Evolutionary conservation across 2,113 vertebrate species (phyloP).

Genomic region (Phocoena phocoena): DNA sequence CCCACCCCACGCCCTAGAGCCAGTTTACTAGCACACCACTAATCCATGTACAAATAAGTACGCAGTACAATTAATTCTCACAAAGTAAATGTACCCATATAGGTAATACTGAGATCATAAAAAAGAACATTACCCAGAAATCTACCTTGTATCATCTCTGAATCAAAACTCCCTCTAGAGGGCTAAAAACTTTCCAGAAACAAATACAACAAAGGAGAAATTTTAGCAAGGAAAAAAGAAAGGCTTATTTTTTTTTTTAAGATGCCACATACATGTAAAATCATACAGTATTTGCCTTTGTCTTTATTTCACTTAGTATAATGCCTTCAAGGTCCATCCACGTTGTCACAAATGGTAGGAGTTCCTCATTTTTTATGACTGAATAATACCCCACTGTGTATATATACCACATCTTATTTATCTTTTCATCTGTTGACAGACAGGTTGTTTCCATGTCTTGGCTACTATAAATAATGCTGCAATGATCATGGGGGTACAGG

Average conservation of each 20-base stretch:
- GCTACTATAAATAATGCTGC: neutral
- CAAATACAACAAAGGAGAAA: neutral
- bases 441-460: neutral
- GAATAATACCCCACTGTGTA: neutral
- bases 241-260: neutral
- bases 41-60: neutral
- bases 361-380: neutral
- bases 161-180: neutral
- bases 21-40: neutral
- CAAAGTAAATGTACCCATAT: neutral
- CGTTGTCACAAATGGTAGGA: neutral
- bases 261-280: neutral
- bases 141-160: neutral
- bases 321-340: neutral
- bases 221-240: neutral
- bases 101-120: neutral
- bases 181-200: neutral
- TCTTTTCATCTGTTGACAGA: neutral
- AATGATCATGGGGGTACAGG: neutral
- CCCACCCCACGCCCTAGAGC: accelerated
- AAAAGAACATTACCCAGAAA: neutral
- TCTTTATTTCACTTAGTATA: neutral
- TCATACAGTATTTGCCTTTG: neutral
- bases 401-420: neutral
- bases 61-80: neutral